Base-by-base conservation (phyloP, 2,113 vertebrate genomes). In the Chaetura pelagica region DNA sequence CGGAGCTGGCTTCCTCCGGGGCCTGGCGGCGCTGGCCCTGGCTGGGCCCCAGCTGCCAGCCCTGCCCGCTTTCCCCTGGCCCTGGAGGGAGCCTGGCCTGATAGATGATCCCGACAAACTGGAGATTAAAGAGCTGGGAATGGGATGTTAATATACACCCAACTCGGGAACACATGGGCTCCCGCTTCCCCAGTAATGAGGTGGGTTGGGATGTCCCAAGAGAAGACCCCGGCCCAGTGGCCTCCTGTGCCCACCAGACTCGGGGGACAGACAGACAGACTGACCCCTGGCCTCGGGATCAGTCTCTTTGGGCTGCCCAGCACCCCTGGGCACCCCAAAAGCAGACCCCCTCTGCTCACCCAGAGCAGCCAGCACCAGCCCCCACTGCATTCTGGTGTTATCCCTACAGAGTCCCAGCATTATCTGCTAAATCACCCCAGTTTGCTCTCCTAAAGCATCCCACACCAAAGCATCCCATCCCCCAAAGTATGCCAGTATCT, bases 21-120 rank as follows among this genome's bases (percentile, higher is more conserved):
- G 96, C 93, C 32, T n/a, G 87, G 44, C 95, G 85, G 92, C 90
- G 12, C 97, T 89, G 81, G 86, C 91, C 95, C 97, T 97, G 40
- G 24, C 90, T 87, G 64, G 95, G 97, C 88, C 98, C 97, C 98
- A 98, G 98, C 98, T 98, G 98, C 98, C 77, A 75, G 96, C 95
- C 90, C 91, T 67, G 94, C 77, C 85, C 34, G 27, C 7, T 16
- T 55, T 85, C 75, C 85, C 86, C 67, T 3, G 58, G 84, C 95
- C 96, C 97, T 84, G 86, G 48, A 94, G 97, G 96, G 94, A 94
- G 63, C 30, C 75, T 49, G 15, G 82, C 77, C 93, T 98, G 98
- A 97, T 95, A 97, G 97, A 97, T 98, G 97, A 97, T 93, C 96
- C 82, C 85, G 61, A 72, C 96, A 91, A 96, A 97, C 95, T 96